phyloP scores from a whole-genome alignment of 2,113 vertebrate species.

The Silurus glanis region DNA sequence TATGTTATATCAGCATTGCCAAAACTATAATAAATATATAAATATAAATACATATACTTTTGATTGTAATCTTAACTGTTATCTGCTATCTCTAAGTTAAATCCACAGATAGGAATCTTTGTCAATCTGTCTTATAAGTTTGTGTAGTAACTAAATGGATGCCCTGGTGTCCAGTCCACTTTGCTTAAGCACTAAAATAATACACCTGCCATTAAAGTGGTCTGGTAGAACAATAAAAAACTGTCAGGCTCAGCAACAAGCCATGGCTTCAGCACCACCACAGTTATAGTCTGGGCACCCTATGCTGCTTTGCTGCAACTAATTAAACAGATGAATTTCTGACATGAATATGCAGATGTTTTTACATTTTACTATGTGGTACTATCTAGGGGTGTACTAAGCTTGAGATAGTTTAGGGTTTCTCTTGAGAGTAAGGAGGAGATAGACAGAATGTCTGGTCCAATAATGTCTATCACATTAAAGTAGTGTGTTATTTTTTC shows the following conservation, averaged over 20 bases:
- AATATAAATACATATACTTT: neutral
- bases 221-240: conserved; percentile 85
- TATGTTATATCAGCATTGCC: too few relatives aligned
- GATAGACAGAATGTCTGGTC: conserved; percentile 1
- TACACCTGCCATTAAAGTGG: conserved; percentile 83
- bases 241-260: conserved; percentile 91
- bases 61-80: conserved; percentile 38
- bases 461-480: neutral
- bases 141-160: conserved; percentile 67
- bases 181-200: conserved; percentile 79
- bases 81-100: conserved; percentile 7
- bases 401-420: conserved; percentile 81
- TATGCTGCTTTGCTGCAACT: conserved; percentile 99
- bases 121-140: conserved; percentile 74
- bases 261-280: conserved; percentile 82
- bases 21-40: too few relatives aligned
- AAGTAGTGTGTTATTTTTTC: neutral
- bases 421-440: conserved; percentile 81
- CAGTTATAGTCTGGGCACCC: conserved; percentile 92
- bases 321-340: conserved; percentile 99
- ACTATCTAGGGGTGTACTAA: conserved; percentile 99
- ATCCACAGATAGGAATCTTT: conserved; percentile 20
- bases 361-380: conserved; percentile 99
- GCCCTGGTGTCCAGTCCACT: conserved; percentile 67
- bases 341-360: conserved; percentile 99